phyloP scores from a whole-genome alignment of 2,797 vertebrate genomes.

The Halcyon smyrnensis region DNA sequence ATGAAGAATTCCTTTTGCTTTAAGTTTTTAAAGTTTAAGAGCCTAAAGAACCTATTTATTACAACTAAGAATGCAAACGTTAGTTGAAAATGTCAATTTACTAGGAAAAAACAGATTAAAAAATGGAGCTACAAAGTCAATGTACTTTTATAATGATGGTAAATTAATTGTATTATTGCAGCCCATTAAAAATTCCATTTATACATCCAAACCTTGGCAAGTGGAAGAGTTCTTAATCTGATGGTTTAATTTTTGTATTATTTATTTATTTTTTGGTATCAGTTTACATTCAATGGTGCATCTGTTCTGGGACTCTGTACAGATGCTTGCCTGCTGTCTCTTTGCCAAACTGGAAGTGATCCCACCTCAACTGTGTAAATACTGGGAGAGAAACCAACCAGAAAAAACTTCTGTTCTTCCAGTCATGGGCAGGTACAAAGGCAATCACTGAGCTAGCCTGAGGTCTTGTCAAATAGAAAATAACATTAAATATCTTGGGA shows the following conservation, averaged over 20 bases:
- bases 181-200: constrained; percentile 36
- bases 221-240: constrained; percentile 20
- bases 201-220: not conserved
- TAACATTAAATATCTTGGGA: constrained; percentile 22
- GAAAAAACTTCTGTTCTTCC: not conserved
- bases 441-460: constrained; percentile 5
- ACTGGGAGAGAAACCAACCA: not conserved
- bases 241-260: constrained; percentile 1
- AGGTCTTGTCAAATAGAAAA: constrained; percentile 45
- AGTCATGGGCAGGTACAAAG: constrained; percentile 4
- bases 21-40: constrained; percentile 19
- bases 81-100: not conserved
- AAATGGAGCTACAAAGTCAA: not conserved
- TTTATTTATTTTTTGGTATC: constrained; percentile 1
- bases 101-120: not conserved
- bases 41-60: not conserved
- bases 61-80: not conserved
- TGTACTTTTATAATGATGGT: constrained; percentile 34
- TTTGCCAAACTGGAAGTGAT: constrained; percentile 13
- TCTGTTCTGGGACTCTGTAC: constrained; percentile 32
- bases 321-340: constrained; percentile 23
- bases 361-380: not conserved
- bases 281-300: constrained; percentile 7
- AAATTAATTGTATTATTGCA: constrained; percentile 22
- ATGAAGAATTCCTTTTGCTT: not conserved